Evolutionary conservation across 1,140 invertebrate species (phyloP), one percentile per base, ranked within the genome.

Genomic region (Portunus trituberculatus): DNA sequence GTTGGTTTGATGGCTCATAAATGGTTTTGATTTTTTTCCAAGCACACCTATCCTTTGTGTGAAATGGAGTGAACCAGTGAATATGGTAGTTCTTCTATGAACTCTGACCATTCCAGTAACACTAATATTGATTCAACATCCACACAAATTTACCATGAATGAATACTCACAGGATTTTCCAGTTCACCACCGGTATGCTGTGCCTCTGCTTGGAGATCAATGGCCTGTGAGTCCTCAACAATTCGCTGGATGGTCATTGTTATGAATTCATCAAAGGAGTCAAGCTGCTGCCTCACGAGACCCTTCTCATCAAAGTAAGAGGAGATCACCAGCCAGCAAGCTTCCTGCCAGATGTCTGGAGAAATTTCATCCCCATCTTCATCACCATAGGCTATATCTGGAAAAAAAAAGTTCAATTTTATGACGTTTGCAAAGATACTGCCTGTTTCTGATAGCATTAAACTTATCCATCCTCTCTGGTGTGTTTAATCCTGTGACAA

Each of bases 281-380:
- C 99, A 95, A 99, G 97, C 97, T 99, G 99, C 97, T 99, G 99
- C 90, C 99, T 98, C n/a, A 99, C 99, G 84, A 99, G 97, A 97
- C 97, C 99, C 97, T 99, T 99, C 97, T 99, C 99, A 97, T 99
- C 99, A 97, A 99, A 99, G 97, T 99, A 99, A 3, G 99, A 99
- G 97, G 99, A 99, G 96, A 99, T 99, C 83, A 99, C 99, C 97
- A 99, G 99, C 99, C 99, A 99, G 97, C 99, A 99, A n/a, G 99
- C 99, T 97, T 99, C 99, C 97, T 99, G 99, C 99, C 99, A 99
- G 93, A 99, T 97, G 97, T 99, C 99, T 25, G 98, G 98, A 20
- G 99, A 99, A 96, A 99, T 99, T 97, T 99, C 99, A 97, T 98
- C 98, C 20, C 97, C 97, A 96, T 99, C 98, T 96, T 98, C 98